Evolutionary conservation across 2,888 invertebrate genomes (phyloP).

Genomic region (Oscheius onirici): DNA sequence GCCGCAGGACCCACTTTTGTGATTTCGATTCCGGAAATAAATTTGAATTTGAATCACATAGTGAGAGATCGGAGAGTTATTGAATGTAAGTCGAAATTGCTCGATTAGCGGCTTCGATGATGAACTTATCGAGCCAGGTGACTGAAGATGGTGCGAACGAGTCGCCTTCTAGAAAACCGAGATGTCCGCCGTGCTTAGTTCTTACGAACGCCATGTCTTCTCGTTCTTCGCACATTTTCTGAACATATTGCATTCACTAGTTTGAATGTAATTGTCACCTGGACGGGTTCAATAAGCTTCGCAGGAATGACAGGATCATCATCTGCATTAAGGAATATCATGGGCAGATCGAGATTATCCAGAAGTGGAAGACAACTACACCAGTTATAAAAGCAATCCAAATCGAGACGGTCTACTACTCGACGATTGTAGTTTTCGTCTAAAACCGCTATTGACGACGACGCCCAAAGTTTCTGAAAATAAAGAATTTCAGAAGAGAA

Average conservation of each 20-base stretch:
- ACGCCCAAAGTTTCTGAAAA: constrained; percentile 80
- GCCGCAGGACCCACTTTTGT: no score
- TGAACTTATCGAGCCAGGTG: constrained; percentile 87
- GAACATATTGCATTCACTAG: not conserved
- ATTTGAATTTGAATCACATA: no score
- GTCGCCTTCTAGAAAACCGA: constrained; percentile 91
- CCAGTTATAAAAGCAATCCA: constrained; percentile 79
- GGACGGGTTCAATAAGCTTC: constrained; percentile 79
- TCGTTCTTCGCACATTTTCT: constrained; percentile 43
- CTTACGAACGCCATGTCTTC: constrained; percentile 79
- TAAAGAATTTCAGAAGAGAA: not conserved
- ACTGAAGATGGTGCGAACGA: constrained; percentile 85
- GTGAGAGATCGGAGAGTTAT: constrained; percentile 34
- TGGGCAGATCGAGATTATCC: constrained; percentile 76
- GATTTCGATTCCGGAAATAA: no score
- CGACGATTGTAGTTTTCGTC: constrained; percentile 85
- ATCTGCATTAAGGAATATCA: constrained; percentile 88
- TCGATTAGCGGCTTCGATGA: constrained; percentile 26
- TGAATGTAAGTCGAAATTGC: not conserved
- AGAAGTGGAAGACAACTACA: constrained; percentile 75
- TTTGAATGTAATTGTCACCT: constrained; percentile 23
- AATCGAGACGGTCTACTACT: constrained; percentile 63
- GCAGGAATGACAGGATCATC: constrained; percentile 92
- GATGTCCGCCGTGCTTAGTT: constrained; percentile 89
- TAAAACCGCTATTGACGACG: constrained; percentile 86